Percentiles rank a stretch among this genome's conserved stretches.
phyloP scores from a whole-genome alignment of 2,113 vertebrate genomes.

The Crotalus tigris region DNA sequence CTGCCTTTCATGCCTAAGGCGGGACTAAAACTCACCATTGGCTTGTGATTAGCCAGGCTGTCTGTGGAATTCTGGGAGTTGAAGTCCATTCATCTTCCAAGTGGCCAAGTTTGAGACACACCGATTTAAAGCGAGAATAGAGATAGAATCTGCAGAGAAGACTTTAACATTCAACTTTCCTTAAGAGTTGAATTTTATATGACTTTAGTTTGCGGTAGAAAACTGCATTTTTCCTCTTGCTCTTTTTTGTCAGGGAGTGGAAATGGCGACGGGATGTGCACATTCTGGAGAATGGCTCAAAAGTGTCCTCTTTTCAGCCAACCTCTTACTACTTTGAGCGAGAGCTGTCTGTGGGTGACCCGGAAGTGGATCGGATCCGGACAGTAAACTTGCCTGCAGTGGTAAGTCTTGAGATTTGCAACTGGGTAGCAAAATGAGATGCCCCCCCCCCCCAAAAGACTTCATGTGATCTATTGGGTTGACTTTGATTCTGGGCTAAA shows the following conservation, averaged over 20 bases:
- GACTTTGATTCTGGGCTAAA: too few species aligned
- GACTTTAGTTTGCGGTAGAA: background rate
- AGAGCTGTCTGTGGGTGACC: conserved; percentile 83
- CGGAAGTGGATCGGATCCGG: conserved; percentile 82
- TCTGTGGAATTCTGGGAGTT: too few species aligned
- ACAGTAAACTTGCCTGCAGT: conserved; percentile 89
- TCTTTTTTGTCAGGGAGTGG: conserved; percentile 79
- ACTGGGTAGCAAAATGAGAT: background rate
- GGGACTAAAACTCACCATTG: too few species aligned
- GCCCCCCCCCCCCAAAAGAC: too few species aligned
- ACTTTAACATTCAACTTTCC: background rate
- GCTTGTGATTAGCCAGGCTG: too few species aligned
- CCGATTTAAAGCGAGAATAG: background rate
- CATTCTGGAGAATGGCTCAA: conserved; percentile 86
- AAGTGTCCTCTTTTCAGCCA: conserved; percentile 83
- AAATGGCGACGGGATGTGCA: conserved; percentile 80
- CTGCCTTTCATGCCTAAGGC: too few species aligned
- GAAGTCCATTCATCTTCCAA: background rate
- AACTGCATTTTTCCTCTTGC: background rate
- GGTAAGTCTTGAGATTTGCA: conserved; percentile 72
- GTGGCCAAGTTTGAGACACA: background rate
- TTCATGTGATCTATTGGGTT: background rate
- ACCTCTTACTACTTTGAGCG: conserved; percentile 87
- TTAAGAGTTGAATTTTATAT: background rate
- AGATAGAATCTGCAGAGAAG: background rate